Conservation (phyloP, 2,888 invertebrate species). For the Meteorus cinctellus region DNA sequence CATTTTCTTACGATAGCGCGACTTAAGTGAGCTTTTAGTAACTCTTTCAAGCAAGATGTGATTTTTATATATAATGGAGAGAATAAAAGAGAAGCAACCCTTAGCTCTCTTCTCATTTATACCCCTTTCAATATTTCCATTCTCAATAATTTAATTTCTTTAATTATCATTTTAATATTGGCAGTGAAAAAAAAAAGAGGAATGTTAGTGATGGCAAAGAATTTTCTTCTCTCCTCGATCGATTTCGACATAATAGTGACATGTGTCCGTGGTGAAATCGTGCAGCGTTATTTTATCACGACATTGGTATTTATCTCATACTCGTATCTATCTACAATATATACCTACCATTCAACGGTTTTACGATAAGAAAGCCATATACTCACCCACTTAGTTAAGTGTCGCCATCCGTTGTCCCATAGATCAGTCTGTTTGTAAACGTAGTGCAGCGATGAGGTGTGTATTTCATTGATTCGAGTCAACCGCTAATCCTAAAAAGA, state of each 20-base stretch:
- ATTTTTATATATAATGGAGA: constrained; percentile 7
- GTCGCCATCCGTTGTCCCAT: neutral
- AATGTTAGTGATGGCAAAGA: neutral
- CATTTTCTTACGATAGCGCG: constrained; percentile 70
- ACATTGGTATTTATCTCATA: constrained; percentile 12
- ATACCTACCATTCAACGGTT: neutral
- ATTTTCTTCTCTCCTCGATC: too few species aligned
- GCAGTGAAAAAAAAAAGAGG: neutral
- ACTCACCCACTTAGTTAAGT: neutral
- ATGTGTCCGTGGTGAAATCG: neutral
- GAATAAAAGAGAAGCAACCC: neutral
- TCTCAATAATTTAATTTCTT: constrained; percentile 9
- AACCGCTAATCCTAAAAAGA: neutral
- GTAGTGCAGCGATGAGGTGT: neutral
- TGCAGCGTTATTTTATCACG: constrained; percentile 22
- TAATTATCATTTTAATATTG: neutral
- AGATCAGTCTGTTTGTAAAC: neutral
- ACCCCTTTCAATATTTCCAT: constrained; percentile 6
- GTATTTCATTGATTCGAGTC: neutral
- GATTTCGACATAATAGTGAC: neutral
- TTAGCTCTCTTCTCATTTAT: neutral
- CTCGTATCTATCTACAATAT: constrained; percentile 21
- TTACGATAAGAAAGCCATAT: constrained; percentile 6
- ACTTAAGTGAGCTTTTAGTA: constrained; percentile 71
- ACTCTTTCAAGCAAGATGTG: constrained; percentile 56